Evolutionary conservation across 2,113 vertebrate species (phyloP).

Genomic region (Oreochromis aureus): DNA sequence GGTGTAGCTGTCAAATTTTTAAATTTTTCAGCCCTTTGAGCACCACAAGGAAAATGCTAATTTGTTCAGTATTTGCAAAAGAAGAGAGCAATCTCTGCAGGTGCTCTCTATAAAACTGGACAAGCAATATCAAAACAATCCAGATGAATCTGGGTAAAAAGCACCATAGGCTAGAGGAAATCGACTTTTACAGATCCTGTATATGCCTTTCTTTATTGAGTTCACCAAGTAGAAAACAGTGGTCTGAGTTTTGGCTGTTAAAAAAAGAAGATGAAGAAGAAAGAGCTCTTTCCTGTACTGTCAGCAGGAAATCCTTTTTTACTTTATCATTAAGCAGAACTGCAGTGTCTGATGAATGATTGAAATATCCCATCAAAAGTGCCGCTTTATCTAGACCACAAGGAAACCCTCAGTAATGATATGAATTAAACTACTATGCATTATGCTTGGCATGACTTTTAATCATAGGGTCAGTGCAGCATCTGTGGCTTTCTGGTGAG

Average conservation of each 20-base stretch:
- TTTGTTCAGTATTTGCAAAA: not conserved
- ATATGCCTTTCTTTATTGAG: not conserved
- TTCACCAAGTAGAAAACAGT: not conserved
- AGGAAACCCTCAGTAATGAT: conserved; percentile 8
- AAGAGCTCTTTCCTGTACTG: not conserved
- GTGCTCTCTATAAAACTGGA: not conserved
- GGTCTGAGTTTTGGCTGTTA: not conserved
- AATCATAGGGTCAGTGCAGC: conserved; percentile 33
- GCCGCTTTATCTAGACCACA: not conserved
- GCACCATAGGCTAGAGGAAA: not conserved
- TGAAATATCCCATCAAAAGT: not conserved
- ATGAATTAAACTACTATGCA: conserved; percentile 26
- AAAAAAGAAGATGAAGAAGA: not conserved
- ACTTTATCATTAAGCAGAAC: not conserved
- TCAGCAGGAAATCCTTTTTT: not conserved
- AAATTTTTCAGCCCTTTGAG: not conserved
- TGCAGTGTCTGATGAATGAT: not conserved
- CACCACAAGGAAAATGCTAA: not conserved
- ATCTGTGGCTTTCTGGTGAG: conserved; percentile 11
- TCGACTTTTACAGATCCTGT: not conserved
- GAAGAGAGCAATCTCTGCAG: not conserved
- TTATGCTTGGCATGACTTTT: conserved; percentile 8
- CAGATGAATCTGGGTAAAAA: not conserved
- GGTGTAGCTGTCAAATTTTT: not conserved
- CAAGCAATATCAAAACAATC: not conserved